phyloP scores from a whole-genome alignment of 2,888 invertebrate species.

The Oscheius sp. region DNA sequence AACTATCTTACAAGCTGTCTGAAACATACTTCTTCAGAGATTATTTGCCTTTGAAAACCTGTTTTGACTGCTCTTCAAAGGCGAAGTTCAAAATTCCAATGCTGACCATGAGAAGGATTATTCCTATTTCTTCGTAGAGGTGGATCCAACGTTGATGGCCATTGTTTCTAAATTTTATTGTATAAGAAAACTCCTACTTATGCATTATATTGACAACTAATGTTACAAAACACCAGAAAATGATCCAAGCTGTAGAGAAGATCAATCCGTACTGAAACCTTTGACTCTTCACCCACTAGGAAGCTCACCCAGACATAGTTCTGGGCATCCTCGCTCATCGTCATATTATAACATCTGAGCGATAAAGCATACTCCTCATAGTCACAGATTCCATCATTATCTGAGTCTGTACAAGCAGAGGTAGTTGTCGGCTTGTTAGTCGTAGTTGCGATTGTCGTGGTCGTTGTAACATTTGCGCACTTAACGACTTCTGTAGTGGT shows the following conservation, averaged over 20 bases:
- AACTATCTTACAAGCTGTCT: conserved; percentile 48
- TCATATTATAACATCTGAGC: conserved; percentile 21
- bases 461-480: background rate
- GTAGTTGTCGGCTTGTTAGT: background rate
- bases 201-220: conserved; percentile 47
- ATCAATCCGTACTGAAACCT: conserved; percentile 48
- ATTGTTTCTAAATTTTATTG: conserved; percentile 41
- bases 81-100: conserved; percentile 43
- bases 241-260: conserved; percentile 47
- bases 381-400: conserved; percentile 19
- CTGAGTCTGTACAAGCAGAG: background rate
- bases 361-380: conserved; percentile 10
- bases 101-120: conserved; percentile 41
- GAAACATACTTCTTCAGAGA: conserved; percentile 17
- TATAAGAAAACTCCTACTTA: conserved; percentile 27
- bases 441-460: background rate
- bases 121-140: conserved; percentile 48
- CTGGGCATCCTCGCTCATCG: too few relatives aligned
- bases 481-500: background rate
- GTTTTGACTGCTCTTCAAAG: background rate
- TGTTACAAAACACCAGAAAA: conserved; percentile 52
- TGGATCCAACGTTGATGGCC: conserved; percentile 56
- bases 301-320: too few relatives aligned
- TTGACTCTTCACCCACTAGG: too few relatives aligned
- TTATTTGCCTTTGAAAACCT: background rate